Conservation (phyloP, 2,797 vertebrate genomes). For the Podargus strigoides region DNA sequence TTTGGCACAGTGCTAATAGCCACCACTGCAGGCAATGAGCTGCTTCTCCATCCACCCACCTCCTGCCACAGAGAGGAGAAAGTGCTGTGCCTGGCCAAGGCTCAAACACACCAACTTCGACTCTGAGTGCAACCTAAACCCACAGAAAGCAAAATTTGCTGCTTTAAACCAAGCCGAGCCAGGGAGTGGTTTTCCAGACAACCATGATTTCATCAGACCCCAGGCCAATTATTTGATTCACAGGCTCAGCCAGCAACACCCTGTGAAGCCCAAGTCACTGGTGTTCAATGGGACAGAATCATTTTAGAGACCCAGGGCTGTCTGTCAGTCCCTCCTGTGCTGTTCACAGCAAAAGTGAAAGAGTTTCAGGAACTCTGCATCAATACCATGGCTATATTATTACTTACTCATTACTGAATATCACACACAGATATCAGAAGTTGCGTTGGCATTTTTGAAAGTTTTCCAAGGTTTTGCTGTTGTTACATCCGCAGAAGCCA, state of each 20-base stretch:
- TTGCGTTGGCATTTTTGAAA: not conserved
- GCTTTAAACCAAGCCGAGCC: not conserved
- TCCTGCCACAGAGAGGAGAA: not conserved
- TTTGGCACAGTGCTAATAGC: not conserved
- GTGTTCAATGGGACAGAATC: not conserved
- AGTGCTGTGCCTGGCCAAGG: not conserved
- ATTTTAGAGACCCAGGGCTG: not conserved
- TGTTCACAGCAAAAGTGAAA: not conserved
- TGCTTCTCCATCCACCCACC: not conserved
- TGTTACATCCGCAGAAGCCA: not conserved
- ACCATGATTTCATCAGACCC: not conserved
- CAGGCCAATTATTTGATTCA: not conserved
- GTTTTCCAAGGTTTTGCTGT: not conserved
- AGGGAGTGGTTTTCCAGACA: not conserved
- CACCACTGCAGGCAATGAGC: not conserved
- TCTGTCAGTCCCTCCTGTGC: accelerated
- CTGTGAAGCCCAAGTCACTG: not conserved
- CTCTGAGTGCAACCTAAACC: accelerated
- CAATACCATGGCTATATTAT: accelerated
- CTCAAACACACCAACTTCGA: not conserved
- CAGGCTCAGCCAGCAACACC: not conserved
- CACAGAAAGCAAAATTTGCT: not conserved
- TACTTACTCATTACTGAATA: no score
- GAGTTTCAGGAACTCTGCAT: accelerated
- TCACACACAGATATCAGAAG: not conserved